Conservation (phyloP, 2,888 invertebrate genomes). For the Harmothoe impar region DNA sequence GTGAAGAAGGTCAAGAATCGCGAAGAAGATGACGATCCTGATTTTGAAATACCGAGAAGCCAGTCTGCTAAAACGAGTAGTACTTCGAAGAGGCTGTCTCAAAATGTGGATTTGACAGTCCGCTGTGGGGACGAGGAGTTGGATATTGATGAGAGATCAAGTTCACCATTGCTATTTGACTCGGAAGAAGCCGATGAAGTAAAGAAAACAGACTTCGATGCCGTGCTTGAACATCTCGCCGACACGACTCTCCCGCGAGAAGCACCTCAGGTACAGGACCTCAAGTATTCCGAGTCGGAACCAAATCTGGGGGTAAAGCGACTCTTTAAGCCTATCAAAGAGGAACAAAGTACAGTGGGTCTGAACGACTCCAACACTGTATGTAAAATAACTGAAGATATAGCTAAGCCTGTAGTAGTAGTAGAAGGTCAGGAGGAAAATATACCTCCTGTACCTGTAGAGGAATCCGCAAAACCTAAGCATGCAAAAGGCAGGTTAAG, state of each 20-base stretch:
- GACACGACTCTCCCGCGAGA: background rate
- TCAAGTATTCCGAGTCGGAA: background rate
- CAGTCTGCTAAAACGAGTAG: background rate
- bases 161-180: constrained; percentile 17
- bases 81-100: background rate
- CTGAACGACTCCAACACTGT: background rate
- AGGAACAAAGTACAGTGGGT: background rate
- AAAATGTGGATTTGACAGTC: background rate
- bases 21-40: constrained; percentile 35
- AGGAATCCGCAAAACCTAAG: background rate
- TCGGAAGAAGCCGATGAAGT: background rate
- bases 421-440: background rate
- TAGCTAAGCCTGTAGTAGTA: background rate
- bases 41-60: background rate
- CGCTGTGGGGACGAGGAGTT: background rate
- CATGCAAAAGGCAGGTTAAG: background rate
- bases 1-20: background rate
- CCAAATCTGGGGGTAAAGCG: background rate
- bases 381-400: background rate
- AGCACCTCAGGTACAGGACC: background rate
- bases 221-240: background rate
- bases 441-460: background rate
- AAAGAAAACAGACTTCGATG: background rate
- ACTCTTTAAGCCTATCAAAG: background rate
- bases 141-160: constrained; percentile 43